Evolutionary conservation across 2,888 invertebrate genomes (phyloP), one percentile per base, ranked within the genome.

Genomic region (Lacanobia wlatinum): DNA sequence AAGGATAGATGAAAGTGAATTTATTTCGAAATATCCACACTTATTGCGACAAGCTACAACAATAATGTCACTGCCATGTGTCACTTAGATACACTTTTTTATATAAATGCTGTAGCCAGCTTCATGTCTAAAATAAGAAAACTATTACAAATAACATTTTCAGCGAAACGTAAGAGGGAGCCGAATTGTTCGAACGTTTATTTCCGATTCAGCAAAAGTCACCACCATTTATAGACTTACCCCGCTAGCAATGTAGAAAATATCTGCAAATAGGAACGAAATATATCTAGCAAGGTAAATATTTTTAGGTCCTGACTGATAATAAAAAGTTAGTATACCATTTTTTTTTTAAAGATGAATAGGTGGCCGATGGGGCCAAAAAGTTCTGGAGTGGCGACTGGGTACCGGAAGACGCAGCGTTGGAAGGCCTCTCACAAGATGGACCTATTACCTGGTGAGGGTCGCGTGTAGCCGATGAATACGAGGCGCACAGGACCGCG

Each of bases 11-110:
- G 34, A 40, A 40, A 12, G 40, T 40, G 12, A 40, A 10, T 40
- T 40, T 40, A 40, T 40, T 40, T 40, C 10, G 40, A 2, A 12
- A 40, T 10, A 40, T 12, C 10, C 40, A 16, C 4, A 16, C 46
- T 46, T 46, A 46, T 16, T 53, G 23, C 23, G n/a, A 53, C 28
- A 23, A 14, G 28, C 1, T 40, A 40, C 40, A 40, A 46, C 46
- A 63, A 62, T 59, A 74, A 18, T 10, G n/a, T 53, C 46, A 46
- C 12, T 38, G 1, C 10, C 75, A 63, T 46, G 16, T 75, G 53
- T 53, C 18, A 40, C 46, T 21, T 14, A n/a, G 12, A 21, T 40
- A 65, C 0, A 7, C 10, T 21, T 43, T 43, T 9, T 7, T 8
- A 21, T 12, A 65, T 18, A 14, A 23, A 28, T 40, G 12, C 48